A percentile compares a stretch with the other conserved stretches of the same genome.
These are phyloP conservation scores for Ciconia nigra DNA, from an alignment of 2,797 vertebrate species.

Conservation along the genomic window DNA sequence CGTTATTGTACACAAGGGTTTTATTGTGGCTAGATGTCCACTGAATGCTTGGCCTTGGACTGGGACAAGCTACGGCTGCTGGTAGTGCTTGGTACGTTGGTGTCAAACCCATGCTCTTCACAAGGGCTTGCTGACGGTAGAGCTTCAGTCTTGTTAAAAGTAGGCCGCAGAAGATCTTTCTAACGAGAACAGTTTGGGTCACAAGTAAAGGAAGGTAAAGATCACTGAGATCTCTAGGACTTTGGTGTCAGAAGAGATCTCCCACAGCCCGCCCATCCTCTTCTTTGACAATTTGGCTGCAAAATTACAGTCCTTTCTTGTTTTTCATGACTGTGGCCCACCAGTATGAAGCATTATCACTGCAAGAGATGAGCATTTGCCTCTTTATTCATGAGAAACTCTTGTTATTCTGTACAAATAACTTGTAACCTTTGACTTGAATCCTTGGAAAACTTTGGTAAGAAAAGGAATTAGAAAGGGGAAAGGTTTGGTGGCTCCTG, in stretches of 20 bases:
- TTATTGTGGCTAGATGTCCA: not conserved
- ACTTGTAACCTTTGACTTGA: not conserved
- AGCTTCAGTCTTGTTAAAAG: not conserved
- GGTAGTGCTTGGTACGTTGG: rapidly evolving
- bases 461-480: not conserved
- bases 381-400: not conserved
- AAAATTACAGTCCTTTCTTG: too few species aligned
- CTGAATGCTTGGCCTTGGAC: not conserved
- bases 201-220: not conserved
- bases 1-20: not conserved
- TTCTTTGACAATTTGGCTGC: not conserved
- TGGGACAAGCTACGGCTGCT: not conserved
- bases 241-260: not conserved
- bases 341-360: not conserved
- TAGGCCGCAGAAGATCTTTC: not conserved
- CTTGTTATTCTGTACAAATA: not conserved
- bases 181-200: not conserved
- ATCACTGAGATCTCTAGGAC: not conserved
- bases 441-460: not conserved
- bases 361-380: not conserved
- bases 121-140: not conserved
- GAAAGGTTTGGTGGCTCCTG: not conserved
- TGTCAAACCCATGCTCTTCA: not conserved
- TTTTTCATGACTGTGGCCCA: not conserved
- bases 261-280: not conserved